phyloP scores from a whole-genome alignment of 2,888 invertebrate genomes.

The Holacanthella duospinosa region DNA sequence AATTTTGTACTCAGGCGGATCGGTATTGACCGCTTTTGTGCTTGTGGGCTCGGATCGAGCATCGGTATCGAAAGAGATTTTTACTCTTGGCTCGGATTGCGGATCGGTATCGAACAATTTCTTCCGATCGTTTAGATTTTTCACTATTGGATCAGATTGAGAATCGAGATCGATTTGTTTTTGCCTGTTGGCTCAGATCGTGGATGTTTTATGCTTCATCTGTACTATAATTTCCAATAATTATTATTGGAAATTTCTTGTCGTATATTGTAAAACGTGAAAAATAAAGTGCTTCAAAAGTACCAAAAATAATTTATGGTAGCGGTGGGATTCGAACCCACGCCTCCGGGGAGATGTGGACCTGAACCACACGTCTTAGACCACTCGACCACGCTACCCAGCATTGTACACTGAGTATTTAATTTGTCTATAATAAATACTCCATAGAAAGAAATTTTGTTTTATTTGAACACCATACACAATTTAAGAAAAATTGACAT shows the following conservation, averaged over 20 bases:
- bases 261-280: not conserved
- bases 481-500: too few species aligned
- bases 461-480: too few species aligned
- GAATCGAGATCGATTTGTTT: not conserved
- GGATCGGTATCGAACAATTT: not conserved
- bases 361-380: conserved; percentile 27
- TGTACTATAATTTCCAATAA: not conserved
- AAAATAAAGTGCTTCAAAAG: not conserved
- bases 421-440: too few species aligned
- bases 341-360: conserved; percentile 21
- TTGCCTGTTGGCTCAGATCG: too few species aligned
- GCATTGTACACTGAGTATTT: too few species aligned
- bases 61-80: too few species aligned
- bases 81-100: too few species aligned
- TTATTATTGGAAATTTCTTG: not conserved
- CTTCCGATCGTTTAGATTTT: not conserved
- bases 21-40: too few species aligned
- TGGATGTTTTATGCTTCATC: too few species aligned
- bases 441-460: too few species aligned
- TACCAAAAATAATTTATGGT: conserved; percentile 5
- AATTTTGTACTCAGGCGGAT: too few species aligned
- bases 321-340: conserved; percentile 22
- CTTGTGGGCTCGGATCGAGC: too few species aligned
- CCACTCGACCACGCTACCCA: conserved; percentile 24
- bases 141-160: not conserved